Base-by-base conservation (phyloP, 2,888 invertebrate species). In the Leucoma salicis region DNA sequence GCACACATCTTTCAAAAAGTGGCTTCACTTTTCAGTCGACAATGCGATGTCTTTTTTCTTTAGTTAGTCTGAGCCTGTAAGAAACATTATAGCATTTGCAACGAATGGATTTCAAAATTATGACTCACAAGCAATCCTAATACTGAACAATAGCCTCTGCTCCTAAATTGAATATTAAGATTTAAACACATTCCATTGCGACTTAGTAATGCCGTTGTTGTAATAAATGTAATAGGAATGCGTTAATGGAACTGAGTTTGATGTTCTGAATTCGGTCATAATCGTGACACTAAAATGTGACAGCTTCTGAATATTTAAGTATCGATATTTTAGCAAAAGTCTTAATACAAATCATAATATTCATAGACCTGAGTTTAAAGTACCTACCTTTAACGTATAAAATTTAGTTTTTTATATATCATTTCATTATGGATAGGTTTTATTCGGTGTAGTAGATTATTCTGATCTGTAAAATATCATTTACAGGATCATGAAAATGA, bases 111-210 rank as follows among this genome's bases (percentile, higher is more conserved):
- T 39, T 27, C 27, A 13, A 18, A 18, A 28, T 27, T 39, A 7
- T 49, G 54, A 52, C 21, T 45, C 38, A 44, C 13, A 31, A 25
- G 5, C 13, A 15, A 32, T 29, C 40, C 35, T 40, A 29, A 32
- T 21, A 37, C 29, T 38, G n/a, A 32, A 46, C 57, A 37, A 42
- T 39, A 39, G 29, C 40, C 11, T 2, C 12, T 31, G 31, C 14
- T 49, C 41, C 42, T 18, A 47, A 41, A 44, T 45, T 18, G 25
- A 41, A 32, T 35, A 43, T 41, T 27, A 25, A 3, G 27, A 15
- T 28, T 35, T 39, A 28, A 39, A 28, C 11, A 13, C 42, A 57
- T 50, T 50, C 56, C 41, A 38, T 31, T 16, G 31, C 25, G 33
- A 18, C 55, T 47, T 40, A 6, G 24, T 21, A 40, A 42, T 35